These are phyloP conservation scores for Albula glossodonta DNA, from an alignment of 2,113 vertebrate species.

Conservation along the genomic window DNA sequence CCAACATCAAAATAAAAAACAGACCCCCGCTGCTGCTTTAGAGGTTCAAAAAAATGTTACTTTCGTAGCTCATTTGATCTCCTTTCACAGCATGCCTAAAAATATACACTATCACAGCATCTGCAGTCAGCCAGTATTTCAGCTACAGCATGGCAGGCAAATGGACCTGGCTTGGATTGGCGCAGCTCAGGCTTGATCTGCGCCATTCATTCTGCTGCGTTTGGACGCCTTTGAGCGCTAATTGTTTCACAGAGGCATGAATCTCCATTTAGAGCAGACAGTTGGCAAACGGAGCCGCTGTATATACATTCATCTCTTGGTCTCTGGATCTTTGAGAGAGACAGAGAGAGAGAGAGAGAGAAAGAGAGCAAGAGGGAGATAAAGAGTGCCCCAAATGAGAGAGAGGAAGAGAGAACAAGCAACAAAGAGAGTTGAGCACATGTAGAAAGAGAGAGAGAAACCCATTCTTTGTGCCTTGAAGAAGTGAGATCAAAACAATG, in stretches of 20 bases:
- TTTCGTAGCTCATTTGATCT: conserved; percentile 49
- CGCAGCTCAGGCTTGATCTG: conserved; percentile 30
- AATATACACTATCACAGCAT: conserved; percentile 40
- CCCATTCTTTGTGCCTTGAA: not conserved
- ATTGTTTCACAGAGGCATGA: conserved; percentile 52
- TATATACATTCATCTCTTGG: conserved; percentile 43
- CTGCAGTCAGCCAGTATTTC: conserved; percentile 35
- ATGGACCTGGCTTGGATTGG: conserved; percentile 36
- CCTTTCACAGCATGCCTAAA: conserved; percentile 45
- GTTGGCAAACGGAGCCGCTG: conserved; percentile 47
- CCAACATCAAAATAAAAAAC: conserved; percentile 28
- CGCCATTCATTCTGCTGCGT: conserved; percentile 49
- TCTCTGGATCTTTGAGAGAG: conserved; percentile 37
- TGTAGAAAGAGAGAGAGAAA: too few relatives aligned
- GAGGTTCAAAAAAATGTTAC: conserved; percentile 22
- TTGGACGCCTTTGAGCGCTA: conserved; percentile 59
- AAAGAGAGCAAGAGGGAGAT: not conserved
- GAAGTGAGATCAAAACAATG: conserved; percentile 16
- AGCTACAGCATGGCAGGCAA: conserved; percentile 34
- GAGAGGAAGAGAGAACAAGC: not conserved
- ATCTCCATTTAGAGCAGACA: conserved; percentile 44
- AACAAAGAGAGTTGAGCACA: not conserved
- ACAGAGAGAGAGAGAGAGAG: not conserved
- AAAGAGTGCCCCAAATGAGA: conserved; percentile 19
- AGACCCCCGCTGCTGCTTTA: conserved; percentile 36